Evolutionary conservation across 2,888 invertebrate species (phyloP), one percentile per base, ranked within the genome.

Genomic region (Melinaea marsaeus): DNA sequence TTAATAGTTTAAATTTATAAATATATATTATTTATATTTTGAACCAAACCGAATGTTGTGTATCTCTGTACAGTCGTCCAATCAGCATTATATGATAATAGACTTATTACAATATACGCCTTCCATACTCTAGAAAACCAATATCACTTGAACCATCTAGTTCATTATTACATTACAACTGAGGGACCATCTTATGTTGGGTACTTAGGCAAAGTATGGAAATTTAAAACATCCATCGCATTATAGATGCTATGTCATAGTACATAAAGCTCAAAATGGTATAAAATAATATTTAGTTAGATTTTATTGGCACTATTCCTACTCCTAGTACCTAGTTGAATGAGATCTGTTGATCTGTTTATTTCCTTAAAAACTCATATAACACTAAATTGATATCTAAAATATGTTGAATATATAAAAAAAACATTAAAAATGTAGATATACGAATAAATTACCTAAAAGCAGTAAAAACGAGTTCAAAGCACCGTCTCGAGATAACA

Each of bases 81-180:
- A 93, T 93, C 92, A 92, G 91, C 85, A 91, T 90, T 90, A 90
- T 90, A 91, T 91, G 90, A 89, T 90, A 90, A 91, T 90, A 86
- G 86, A 51, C 83, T 88, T 85, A 90, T 91, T 91, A 90, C 88
- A 90, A 90, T 90, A 90, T 84, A 84, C 82, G 78, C 82, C 83
- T 84, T 84, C 85, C 84, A 80, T 81, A 76, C 72, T 72, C 73
- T 70, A 62, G 47, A 62, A 22, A 81, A 65, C 85, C 81, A 78
- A 60, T 67, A 59, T 69, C 75, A 71, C 62, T 51, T 72, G 83
- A 79, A 67, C 79, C 65, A 32, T 61, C 58, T 51, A 33, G 67
- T 61, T 66, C 69, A 73, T 70, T 69, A 66, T 47, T 64, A 32
- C 64, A 60, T 69, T 72, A 64, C 62, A 63, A 62, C 60, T 58